phyloP scores from a whole-genome alignment of 2,797 vertebrate species.

The Pseudochirops cupreus region DNA sequence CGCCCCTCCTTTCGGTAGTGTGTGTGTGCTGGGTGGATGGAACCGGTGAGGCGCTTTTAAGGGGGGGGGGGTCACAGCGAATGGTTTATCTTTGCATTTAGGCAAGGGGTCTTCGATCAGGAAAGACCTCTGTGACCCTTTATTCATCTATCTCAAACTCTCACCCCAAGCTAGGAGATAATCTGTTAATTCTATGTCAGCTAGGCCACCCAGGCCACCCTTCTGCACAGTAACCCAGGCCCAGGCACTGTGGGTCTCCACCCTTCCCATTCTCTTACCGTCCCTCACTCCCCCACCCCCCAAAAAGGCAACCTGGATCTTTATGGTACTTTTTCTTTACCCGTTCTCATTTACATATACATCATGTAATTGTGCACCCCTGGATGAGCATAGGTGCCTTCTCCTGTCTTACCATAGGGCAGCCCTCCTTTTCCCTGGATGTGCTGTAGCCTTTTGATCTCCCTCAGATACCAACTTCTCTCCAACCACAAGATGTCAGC shows the following conservation, averaged over 20 bases:
- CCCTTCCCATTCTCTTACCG: conserved; percentile 16
- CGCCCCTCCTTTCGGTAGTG: conserved; percentile 36
- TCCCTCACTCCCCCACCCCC: not conserved
- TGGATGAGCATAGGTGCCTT: conserved; percentile 32
- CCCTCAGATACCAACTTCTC: conserved; percentile 6
- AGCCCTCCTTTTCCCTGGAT: not conserved
- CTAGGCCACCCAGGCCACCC: not conserved
- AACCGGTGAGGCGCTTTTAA: conserved; percentile 31
- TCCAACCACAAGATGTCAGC: conserved; percentile 8
- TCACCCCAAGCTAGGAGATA: conserved; percentile 28
- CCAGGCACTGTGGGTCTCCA: conserved; percentile 17
- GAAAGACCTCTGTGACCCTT: conserved; percentile 61
- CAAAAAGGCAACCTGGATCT: not conserved
- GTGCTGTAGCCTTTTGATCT: conserved; percentile 7
- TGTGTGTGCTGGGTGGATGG: conserved; percentile 20
- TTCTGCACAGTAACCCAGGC: conserved; percentile 12
- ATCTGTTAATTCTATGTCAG: not conserved
- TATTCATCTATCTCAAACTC: conserved; percentile 51
- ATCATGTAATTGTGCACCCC: not conserved
- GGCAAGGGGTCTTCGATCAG: not conserved
- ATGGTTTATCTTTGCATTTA: conserved; percentile 48
- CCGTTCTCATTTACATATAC: not conserved
- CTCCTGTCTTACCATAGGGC: not conserved
- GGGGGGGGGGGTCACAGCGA: conserved; percentile 31
- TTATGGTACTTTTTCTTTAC: conserved; percentile 57